Base-by-base conservation (phyloP, 2,113 vertebrate genomes). In the Chitala chitala region DNA sequence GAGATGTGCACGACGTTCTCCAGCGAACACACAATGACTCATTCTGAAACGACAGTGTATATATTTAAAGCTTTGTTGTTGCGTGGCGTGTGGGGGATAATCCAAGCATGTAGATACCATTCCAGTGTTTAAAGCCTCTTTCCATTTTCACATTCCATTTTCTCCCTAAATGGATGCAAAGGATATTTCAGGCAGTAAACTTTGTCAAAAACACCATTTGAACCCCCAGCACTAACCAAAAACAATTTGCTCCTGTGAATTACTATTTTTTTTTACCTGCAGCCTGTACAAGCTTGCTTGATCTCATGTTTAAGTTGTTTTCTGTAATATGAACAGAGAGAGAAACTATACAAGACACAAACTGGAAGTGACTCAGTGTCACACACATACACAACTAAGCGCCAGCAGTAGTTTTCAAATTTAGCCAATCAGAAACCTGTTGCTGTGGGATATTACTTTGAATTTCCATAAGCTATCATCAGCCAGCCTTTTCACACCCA, bases 301-400 rank as follows among this genome's bases (percentile, higher is more conserved):
- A 66, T 58, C 24, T 29, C 36, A 5, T 70, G 33, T 54, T 31
- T 13, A 10, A n/a, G 36, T n/a, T 66, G 36, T 15, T 31, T n/a
- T 26, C 15, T 44, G 13, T 24, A 33, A 29, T 20, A 56, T 7
- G 7, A 31, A 44, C 15, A 72, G 70, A 29, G 38, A 58, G 6
- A 13, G 51, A 22, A 31, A 48, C 22, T 29, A 59, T 31, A n/a
- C 31, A 36, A 31, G 5, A 10, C 31, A 22, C 12, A 55, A 7
- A 31, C 24, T 59, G 40, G 71, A 29, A 58, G n/a, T 72, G 54
- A 72, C 54, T 72, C 71, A 61, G 29, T 72, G 42, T 61, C 71
- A 72, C 55, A 61, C 55, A 72, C n/a, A n/a, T n/a, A n/a, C n/a
- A n/a, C 24, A 10, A 31, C 15, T 3, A 1, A 59, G 4, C 9